Evolutionary conservation across 2,113 vertebrate genomes (phyloP).

Genomic region (Cyrtonyx montezumae): DNA sequence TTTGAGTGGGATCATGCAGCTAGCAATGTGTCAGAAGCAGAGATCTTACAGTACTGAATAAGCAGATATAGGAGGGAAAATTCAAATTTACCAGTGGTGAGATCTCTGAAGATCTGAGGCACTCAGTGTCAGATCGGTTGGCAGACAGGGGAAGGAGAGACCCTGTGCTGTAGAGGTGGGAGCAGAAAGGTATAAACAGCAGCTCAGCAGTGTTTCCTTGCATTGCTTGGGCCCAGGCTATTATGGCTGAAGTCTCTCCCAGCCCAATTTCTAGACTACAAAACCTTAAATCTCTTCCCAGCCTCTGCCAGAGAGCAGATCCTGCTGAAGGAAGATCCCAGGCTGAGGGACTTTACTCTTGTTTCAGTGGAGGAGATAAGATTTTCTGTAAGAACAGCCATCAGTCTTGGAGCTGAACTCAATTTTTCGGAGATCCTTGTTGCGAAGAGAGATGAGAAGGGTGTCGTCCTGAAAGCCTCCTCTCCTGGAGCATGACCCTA

Average conservation of each 20-base stretch:
- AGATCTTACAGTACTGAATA: not conserved
- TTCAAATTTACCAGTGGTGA: not conserved
- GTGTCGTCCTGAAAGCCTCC: not conserved
- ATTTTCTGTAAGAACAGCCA: not conserved
- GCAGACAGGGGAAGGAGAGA: not conserved
- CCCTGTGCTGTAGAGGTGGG: not conserved
- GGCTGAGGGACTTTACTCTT: not conserved
- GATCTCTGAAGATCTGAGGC: not conserved
- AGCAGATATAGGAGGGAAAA: not conserved
- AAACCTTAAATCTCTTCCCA: not conserved
- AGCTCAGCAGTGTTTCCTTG: slow-evolving; percentile 24
- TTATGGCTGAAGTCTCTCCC: not conserved
- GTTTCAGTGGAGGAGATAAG: not conserved
- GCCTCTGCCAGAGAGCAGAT: not conserved
- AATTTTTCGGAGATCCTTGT: not conserved
- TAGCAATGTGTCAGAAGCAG: not conserved
- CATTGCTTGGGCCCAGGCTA: not conserved
- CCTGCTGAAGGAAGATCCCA: not conserved
- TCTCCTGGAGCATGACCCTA: not conserved
- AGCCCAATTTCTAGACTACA: not conserved
- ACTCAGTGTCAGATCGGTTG: not conserved
- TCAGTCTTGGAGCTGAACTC: not conserved
- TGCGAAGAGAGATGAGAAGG: not conserved
- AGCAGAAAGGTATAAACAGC: slow-evolving; percentile 19
- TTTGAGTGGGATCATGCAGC: not conserved